Evolutionary conservation across 2,888 invertebrate genomes (phyloP), one percentile per base, ranked within the genome.

Genomic region (Synanthedon formicaeformis): DNA sequence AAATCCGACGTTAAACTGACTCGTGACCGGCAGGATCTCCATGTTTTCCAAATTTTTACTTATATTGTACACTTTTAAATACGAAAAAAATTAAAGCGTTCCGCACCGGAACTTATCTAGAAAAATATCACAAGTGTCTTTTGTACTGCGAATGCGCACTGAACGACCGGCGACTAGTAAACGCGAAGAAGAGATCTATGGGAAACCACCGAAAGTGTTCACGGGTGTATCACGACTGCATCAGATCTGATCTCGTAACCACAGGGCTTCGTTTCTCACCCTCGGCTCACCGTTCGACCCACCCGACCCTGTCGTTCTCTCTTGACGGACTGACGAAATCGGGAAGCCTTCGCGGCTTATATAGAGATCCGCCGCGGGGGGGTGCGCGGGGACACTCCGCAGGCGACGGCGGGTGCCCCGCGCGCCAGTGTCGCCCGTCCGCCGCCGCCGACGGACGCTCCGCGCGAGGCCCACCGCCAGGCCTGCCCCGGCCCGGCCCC

Each of bases 11-110:
- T 90, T 91, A 82, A 92, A 91, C 86, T 91, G 91, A 88, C 90
- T 93, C 81, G 91, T 91, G 78, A 93, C 91, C 79, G 93, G 91
- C 80, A 94, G 90, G 83, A 94, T 92, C 90, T 94, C 94, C 94
- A 94, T 94, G 80, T 90, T 91, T 72, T 87, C 83, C 84, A 84
- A 84, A 84, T 86, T 76, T 78, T 88, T 83, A 84, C 86, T 86
- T 84, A 85, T 85, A 81, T 85, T 86, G 87, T 86, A 85, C 88
- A 88, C 88, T 86, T 87, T 84, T 70, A 58, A 75, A 71, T 74
- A 73, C 72, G 68, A 78, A 78, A 23, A 18, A 78, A 77, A 71
- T 73, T 72, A 65, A 75, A 73, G 67, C 62, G 86, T 83, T 83
- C 83, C 85, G 75, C 61, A 59, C 58, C 77, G 85, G 85, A 84